phyloP scores from a whole-genome alignment of 2,797 vertebrate species.

The Ctenochaetus hawaiiensis region DNA sequence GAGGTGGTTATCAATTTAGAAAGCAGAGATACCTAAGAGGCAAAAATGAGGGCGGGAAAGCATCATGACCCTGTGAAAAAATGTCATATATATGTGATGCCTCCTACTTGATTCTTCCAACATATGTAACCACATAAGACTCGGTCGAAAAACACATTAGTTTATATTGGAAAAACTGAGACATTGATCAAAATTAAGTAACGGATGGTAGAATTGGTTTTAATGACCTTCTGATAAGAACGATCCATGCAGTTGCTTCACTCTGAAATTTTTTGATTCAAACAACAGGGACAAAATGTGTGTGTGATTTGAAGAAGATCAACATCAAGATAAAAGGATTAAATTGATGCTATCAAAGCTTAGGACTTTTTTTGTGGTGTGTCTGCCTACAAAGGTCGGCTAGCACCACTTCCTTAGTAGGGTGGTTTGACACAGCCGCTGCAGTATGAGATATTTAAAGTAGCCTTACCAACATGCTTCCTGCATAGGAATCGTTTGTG shows the following conservation, averaged over 20 bases:
- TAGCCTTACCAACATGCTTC: background rate
- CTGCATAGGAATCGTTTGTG: background rate
- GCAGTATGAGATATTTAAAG: background rate
- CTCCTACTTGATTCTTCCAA: background rate
- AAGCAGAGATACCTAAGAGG: background rate
- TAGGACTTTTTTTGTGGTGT: background rate
- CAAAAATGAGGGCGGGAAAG: background rate
- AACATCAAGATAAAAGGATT: background rate
- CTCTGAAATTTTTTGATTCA: background rate
- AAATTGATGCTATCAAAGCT: background rate
- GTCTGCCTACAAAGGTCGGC: background rate
- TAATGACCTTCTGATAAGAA: background rate
- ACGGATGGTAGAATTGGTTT: background rate
- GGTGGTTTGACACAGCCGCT: slow-evolving; percentile 3
- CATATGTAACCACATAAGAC: background rate
- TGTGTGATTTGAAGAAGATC: background rate
- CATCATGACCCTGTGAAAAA: background rate
- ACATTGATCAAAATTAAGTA: background rate
- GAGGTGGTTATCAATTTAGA: background rate
- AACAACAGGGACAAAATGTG: background rate
- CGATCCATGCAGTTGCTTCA: background rate
- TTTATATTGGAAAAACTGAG: background rate
- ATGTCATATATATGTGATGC: background rate
- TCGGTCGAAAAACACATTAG: background rate
- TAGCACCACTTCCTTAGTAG: background rate